Conservation (phyloP, 2,888 invertebrate genomes). For the Zaprionus bogoriensis region DNA sequence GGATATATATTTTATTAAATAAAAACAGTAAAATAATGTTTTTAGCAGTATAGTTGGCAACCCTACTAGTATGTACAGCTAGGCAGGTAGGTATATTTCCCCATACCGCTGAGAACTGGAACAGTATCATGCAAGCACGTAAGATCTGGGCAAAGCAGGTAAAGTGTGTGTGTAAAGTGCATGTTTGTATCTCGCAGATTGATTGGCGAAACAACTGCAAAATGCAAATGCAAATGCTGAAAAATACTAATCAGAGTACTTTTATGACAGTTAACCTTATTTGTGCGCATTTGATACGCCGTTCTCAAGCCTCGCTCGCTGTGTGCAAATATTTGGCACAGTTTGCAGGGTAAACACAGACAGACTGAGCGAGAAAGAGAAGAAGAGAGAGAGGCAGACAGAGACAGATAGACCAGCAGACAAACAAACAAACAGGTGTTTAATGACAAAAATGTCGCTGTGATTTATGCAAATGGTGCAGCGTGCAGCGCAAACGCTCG, state of each 20-base stretch:
- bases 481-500: slow-evolving; percentile 17
- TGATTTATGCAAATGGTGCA: slow-evolving; percentile 64
- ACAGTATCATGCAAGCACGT: background rate
- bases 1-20: no score
- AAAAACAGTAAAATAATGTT: no score
- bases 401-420: background rate
- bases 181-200: background rate
- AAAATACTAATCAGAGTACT: slow-evolving; percentile 1
- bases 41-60: no score
- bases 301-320: slow-evolving; percentile 19
- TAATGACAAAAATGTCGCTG: slow-evolving; percentile 60
- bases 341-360: slow-evolving; percentile 16
- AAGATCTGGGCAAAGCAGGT: background rate
- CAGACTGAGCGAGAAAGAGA: background rate
- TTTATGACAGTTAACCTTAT: slow-evolving; percentile 1
- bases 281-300: slow-evolving; percentile 13
- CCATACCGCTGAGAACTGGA: background rate
- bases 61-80: no score
- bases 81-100: no score
- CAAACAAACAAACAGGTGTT: slow-evolving; percentile 53
- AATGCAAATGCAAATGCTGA: slow-evolving; percentile 5
- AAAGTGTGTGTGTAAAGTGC: background rate
- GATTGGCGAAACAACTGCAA: slow-evolving; percentile 7
- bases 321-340: slow-evolving; percentile 47
- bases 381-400: slow-evolving; percentile 7